Evolutionary conservation across 2,797 vertebrate species (phyloP), one percentile per base, ranked within the genome.

Genomic region (Natrix natrix): DNA sequence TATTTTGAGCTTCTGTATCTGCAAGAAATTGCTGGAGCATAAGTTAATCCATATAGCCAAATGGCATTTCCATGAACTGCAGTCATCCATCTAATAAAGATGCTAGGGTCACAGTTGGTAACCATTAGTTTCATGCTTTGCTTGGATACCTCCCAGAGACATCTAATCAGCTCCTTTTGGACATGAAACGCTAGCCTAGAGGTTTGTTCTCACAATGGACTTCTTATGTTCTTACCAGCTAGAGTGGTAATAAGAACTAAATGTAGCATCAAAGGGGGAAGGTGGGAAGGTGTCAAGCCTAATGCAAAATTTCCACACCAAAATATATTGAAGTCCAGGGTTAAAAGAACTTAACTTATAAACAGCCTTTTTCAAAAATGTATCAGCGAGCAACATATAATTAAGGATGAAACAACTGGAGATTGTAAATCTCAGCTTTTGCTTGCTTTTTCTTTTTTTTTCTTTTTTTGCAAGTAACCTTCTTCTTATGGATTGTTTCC

Each of bases 381-480:
- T 89, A 57, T 87, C 91, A 60, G 63, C 26, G 86, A 57, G 66
- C 74, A 69, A 83, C 7, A 69, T 20, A 1, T 63, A 37, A 94
- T 10, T 56, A 83, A 57, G 52, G 55, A 63, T 20, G 17, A 56
- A 56, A 6, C 16, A 88, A 83, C 92, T 74, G 90, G 26, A 1
- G 91, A 56, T 37, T 56, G 52, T 66, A 92, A 93, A 60, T 91
- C 59, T 93, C 32, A 2, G 57, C 78, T 37, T 63, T 37, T 94
- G 74, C 87, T 94, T 52, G 48, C 48, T 52, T 52, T 52, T 52
- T 87, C 92, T 91, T 61, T 63, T 90, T 90, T 28, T 17, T n/a
- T n/a, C 14, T 14, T 24, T 83, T 83, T 83, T 83, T 48, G 24
- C 43, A 83, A 83, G 22, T 83, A 48, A 83, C 43, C 74, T 78